These are phyloP conservation scores for Tiaroga cobitis DNA, from an alignment of 2,797 vertebrate species.

Conservation along the genomic window DNA sequence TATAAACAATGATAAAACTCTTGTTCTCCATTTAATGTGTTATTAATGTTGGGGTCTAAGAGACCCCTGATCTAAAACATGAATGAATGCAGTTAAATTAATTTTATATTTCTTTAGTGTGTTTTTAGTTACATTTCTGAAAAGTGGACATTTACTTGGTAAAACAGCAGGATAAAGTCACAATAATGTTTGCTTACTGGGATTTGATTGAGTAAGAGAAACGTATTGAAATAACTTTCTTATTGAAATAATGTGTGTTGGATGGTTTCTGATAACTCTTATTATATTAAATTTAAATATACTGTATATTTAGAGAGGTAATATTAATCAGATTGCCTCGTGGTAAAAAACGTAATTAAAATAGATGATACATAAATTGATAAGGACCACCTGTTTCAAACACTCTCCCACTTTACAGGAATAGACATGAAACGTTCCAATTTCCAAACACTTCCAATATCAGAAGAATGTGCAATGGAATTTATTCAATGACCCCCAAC, in stretches of 20 bases:
- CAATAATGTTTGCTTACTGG: neutral
- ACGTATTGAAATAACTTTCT: too few species aligned
- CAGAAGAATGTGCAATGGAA: slow-evolving; percentile 18
- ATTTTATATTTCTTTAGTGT: neutral
- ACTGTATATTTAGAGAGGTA: neutral
- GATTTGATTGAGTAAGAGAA: neutral
- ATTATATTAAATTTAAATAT: neutral
- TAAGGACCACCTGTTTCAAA: neutral
- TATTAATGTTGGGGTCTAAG: neutral
- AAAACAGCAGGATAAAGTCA: neutral
- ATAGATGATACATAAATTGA: slow-evolving; percentile 1
- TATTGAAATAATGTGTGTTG: too few species aligned
- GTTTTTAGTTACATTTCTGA: neutral
- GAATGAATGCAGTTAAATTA: neutral
- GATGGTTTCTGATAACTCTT: neutral
- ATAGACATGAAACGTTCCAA: neutral
- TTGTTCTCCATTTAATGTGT: neutral
- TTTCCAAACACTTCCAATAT: neutral
- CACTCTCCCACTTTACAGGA: neutral
- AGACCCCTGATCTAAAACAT: neutral
- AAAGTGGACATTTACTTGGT: neutral
- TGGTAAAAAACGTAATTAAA: slow-evolving; percentile 26
- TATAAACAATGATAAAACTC: neutral
- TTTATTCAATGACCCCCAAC: slow-evolving; percentile 42
- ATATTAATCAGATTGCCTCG: neutral